These are phyloP conservation scores for Spisula subtruncata DNA, from an alignment of 2,888 invertebrate genomes.

Conservation along the genomic window DNA sequence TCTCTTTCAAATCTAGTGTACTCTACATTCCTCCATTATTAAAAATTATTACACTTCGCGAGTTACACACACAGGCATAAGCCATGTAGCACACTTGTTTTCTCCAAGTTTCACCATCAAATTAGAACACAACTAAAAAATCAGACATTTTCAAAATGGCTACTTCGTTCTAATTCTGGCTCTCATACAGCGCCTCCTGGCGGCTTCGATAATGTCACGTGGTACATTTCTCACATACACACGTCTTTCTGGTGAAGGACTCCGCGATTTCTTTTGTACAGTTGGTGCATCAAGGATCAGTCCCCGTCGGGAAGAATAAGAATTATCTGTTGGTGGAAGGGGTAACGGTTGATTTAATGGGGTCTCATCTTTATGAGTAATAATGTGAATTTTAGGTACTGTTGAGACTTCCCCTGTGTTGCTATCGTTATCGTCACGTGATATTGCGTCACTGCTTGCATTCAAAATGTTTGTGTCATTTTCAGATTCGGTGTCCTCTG, in stretches of 20 bases:
- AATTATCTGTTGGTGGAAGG: constrained; percentile 81
- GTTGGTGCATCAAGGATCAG: constrained; percentile 86
- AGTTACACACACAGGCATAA: too few species aligned
- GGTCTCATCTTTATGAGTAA: constrained; percentile 77
- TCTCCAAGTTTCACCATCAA: background rate
- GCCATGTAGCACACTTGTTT: too few species aligned
- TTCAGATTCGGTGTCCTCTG: constrained; percentile 70
- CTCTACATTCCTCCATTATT: too few species aligned
- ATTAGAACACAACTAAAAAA: background rate
- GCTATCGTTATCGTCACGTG: constrained; percentile 59
- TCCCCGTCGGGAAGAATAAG: constrained; percentile 84
- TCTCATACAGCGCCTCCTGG: constrained; percentile 81
- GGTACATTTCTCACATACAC: constrained; percentile 81
- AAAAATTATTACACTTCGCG: too few species aligned
- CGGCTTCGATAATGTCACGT: constrained; percentile 82
- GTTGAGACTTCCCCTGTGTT: constrained; percentile 62
- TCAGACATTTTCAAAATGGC: background rate
- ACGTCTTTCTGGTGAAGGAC: constrained; percentile 83
- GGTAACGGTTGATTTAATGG: constrained; percentile 78
- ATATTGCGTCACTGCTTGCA: constrained; percentile 48
- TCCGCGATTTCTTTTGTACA: constrained; percentile 80
- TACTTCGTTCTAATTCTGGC: constrained; percentile 83
- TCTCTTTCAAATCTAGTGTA: too few species aligned
- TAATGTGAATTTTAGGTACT: constrained; percentile 83
- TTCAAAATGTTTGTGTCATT: constrained; percentile 59